phyloP scores from a whole-genome alignment of 1,140 invertebrate genomes.

The Cherax destructor region DNA sequence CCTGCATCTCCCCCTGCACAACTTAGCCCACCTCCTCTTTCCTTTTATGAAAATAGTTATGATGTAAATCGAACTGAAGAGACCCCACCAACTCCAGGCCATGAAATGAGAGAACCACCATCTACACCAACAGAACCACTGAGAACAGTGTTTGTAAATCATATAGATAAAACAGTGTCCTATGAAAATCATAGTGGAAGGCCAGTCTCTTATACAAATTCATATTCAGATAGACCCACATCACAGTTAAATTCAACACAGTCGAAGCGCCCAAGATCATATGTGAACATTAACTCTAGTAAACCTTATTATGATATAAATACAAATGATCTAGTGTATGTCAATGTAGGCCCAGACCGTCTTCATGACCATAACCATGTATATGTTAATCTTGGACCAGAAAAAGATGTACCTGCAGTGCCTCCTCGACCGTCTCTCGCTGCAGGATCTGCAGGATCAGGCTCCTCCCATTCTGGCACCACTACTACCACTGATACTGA shows the following conservation, averaged over 20 bases:
- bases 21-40: conserved; percentile 33
- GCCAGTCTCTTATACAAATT: conserved; percentile 20
- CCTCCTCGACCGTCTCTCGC: conserved; percentile 60
- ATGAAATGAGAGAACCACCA: conserved; percentile 48
- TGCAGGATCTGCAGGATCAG: conserved; percentile 66
- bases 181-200: conserved; percentile 48
- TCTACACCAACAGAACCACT: conserved; percentile 44
- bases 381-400: conserved; percentile 62
- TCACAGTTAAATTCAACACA: conserved; percentile 24
- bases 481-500: conserved; percentile 71
- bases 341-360: conserved; percentile 61
- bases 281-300: conserved; percentile 34
- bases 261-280: conserved; percentile 31
- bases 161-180: conserved; percentile 62
- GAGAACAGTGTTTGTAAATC: conserved; percentile 52
- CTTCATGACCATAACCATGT: conserved; percentile 34
- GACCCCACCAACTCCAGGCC: conserved; percentile 44
- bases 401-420: conserved; percentile 64
- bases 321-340: conserved; percentile 52
- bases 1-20: conserved; percentile 50
- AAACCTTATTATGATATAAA: conserved; percentile 20
- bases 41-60: conserved; percentile 33
- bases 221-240: conserved; percentile 22
- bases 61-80: conserved; percentile 21
- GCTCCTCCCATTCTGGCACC: conserved; percentile 67